Evolutionary conservation across 92 coral and sea anemone species (phyloP), one percentile per base, ranked within the genome.

Genomic region (Actinostola sp.): DNA sequence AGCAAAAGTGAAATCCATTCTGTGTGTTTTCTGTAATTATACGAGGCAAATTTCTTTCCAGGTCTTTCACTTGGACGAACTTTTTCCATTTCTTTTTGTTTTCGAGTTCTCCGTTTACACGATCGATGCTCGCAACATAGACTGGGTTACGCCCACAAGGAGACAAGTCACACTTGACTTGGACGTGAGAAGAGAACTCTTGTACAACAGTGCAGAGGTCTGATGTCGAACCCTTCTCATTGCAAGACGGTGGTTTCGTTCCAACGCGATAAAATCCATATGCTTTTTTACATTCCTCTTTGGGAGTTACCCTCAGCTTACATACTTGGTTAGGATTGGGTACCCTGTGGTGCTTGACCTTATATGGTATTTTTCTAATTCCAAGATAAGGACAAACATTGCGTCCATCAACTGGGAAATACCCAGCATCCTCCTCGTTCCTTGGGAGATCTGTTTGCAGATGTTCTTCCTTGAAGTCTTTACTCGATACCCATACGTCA

Each of bases 1-100:
- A 51, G 66, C 88, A 82, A 57, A 82, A 87, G 14, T 72, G 68
- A 27, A 82, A 67, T 2, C 92, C 92, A 41, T 87, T 87, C 45
- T 26, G 49, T 25, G 79, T 33, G 23, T 62, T 87, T 30, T 52
- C 60, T 11, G 26, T 39, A 6, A 87, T 52, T 25, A 82, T 73
- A 2, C 21, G 20, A 23, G 81, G 62, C 38, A 87, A 57, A 26
- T 58, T 42, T 50, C 20, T 38, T 72, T 87, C 82, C 28, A 87
- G 55, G 11, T 67, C 71, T 16, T 33, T 39, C 39, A 56, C 74
- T 25, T 63, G 33, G 36, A 28, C 19, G 59, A 76, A 87, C 5
- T 38, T 59, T 38, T 52, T 30, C 89, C 92, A n/a, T n/a, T n/a
- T n/a, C n/a, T n/a, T 21, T 77, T 58, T 46, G 35, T 36, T 51